A percentile compares a stretch with the other conserved stretches of the same genome.
phyloP scores from a whole-genome alignment of 2,888 invertebrate genomes.

The Drepanosiphum platanoidis region DNA sequence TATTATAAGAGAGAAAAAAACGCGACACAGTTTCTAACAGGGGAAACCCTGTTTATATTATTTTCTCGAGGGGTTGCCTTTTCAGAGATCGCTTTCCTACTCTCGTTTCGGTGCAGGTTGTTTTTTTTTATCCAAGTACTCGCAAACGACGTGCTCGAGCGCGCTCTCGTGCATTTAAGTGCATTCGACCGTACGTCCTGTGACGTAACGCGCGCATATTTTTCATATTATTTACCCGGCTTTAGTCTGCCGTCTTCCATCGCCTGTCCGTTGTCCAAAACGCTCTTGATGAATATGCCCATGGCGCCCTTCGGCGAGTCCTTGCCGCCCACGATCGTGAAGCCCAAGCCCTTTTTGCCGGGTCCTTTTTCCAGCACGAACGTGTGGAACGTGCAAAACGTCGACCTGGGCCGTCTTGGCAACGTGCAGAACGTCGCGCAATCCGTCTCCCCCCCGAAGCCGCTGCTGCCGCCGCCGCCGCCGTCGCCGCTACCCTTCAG shows the following conservation, averaged over 20 bases:
- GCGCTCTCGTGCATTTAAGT: no score
- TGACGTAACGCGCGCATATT: no score
- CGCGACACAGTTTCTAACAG: no score
- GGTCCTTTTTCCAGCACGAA: slow-evolving; percentile 82
- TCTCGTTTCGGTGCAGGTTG: no score
- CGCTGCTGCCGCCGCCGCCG: background rate
- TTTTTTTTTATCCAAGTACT: no score
- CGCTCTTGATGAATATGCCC: slow-evolving; percentile 87
- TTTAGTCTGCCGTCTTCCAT: slow-evolving; percentile 83
- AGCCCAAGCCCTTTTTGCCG: slow-evolving; percentile 86
- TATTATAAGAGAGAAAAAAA: no score
- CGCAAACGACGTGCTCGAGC: no score
- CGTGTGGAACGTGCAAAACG: slow-evolving; percentile 77
- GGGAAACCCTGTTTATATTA: no score
- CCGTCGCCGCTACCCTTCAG: slow-evolving; percentile 61
- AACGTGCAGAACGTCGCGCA: slow-evolving; percentile 76
- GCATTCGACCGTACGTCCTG: no score
- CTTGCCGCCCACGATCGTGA: slow-evolving; percentile 87
- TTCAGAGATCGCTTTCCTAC: no score
- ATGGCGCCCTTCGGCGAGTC: slow-evolving; percentile 86
- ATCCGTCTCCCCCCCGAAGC: slow-evolving; percentile 19
- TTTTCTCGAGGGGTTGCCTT: no score
- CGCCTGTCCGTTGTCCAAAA: slow-evolving; percentile 83
- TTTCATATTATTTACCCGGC: slow-evolving; percentile 81
- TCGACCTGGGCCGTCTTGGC: slow-evolving; percentile 76